Evolutionary conservation across 2,888 invertebrate species (phyloP).

Genomic region (Agrotis exclamationis): DNA sequence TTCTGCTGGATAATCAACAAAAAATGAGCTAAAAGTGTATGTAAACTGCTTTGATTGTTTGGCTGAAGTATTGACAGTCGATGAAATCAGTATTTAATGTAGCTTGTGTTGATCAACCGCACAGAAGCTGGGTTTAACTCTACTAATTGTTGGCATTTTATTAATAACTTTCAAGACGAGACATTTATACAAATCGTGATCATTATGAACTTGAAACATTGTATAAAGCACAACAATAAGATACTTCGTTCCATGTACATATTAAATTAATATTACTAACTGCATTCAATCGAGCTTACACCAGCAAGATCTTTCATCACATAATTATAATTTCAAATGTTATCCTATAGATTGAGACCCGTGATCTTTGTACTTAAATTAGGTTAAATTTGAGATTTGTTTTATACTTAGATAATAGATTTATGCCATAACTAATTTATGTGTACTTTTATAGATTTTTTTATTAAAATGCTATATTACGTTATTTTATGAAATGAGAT

Average conservation of each 20-base stretch:
- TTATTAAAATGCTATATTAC: slow-evolving; percentile 74
- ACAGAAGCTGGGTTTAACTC: slow-evolving; percentile 37
- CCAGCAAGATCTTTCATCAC: slow-evolving; percentile 76
- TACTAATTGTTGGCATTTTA: slow-evolving; percentile 54
- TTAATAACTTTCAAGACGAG: slow-evolving; percentile 36
- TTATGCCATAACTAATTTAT: slow-evolving; percentile 91
- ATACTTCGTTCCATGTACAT: slow-evolving; percentile 60
- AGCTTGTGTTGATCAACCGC: not conserved
- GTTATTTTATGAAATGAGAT: slow-evolving; percentile 75
- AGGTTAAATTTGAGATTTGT: slow-evolving; percentile 83
- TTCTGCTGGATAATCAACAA: not conserved
- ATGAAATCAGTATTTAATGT: not conserved
- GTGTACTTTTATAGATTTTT: slow-evolving; percentile 83
- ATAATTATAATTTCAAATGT: slow-evolving; percentile 55
- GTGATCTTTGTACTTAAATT: slow-evolving; percentile 88
- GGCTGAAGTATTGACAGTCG: not conserved
- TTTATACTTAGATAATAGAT: slow-evolving; percentile 83
- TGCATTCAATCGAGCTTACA: slow-evolving; percentile 63
- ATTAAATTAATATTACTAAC: slow-evolving; percentile 58
- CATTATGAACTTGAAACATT: slow-evolving; percentile 43
- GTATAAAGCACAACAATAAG: slow-evolving; percentile 63
- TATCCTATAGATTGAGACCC: slow-evolving; percentile 64
- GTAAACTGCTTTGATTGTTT: not conserved
- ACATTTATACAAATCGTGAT: slow-evolving; percentile 45
- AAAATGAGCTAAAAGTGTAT: not conserved